Percentiles rank a stretch among this genome's conserved stretches.
These are phyloP conservation scores for Drosophila siamana DNA, from an alignment of 2,888 invertebrate species.

Conservation along the genomic window DNA sequence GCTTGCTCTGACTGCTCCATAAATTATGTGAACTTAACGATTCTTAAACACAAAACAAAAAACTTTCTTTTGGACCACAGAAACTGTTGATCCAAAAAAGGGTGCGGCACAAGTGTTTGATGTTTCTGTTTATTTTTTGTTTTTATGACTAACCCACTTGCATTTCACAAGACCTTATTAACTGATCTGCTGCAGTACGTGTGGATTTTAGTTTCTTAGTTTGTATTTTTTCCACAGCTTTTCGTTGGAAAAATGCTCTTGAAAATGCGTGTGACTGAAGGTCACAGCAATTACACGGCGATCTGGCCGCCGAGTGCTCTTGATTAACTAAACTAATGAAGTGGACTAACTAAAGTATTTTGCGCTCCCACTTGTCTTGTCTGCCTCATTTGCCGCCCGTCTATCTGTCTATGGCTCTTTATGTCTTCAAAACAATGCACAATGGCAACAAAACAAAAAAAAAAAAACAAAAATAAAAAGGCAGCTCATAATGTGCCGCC, in stretches of 20 bases:
- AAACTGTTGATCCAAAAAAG: conserved; percentile 14
- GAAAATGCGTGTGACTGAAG: conserved; percentile 31
- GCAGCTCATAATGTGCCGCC: conserved; percentile 33
- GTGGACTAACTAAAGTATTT: conserved; percentile 24
- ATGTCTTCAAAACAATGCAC: conserved; percentile 44
- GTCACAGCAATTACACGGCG: conserved; percentile 40
- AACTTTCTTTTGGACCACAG: conserved; percentile 47
- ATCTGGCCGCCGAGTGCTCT: conserved; percentile 29
- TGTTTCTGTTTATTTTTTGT: conserved; percentile 9
- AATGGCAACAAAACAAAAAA: conserved; percentile 27
- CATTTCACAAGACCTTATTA: conserved; percentile 21
- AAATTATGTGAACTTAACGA: conserved; percentile 38
- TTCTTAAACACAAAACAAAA: conserved; percentile 24
- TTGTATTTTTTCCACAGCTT: conserved; percentile 1
- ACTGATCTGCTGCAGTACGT: background rate
- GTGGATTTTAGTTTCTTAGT: background rate
- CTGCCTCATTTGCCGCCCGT: background rate
- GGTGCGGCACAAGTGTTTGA: conserved; percentile 37
- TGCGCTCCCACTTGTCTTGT: conserved; percentile 1
- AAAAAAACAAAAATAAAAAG: background rate
- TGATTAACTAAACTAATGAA: conserved; percentile 59
- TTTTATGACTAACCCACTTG: conserved; percentile 17
- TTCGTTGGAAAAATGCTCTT: conserved; percentile 4
- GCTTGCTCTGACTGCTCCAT: conserved; percentile 17
- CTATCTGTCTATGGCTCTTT: conserved; percentile 3